Evolutionary conservation across 2,797 vertebrate species (phyloP).

Genomic region (Lophura swinhoii): DNA sequence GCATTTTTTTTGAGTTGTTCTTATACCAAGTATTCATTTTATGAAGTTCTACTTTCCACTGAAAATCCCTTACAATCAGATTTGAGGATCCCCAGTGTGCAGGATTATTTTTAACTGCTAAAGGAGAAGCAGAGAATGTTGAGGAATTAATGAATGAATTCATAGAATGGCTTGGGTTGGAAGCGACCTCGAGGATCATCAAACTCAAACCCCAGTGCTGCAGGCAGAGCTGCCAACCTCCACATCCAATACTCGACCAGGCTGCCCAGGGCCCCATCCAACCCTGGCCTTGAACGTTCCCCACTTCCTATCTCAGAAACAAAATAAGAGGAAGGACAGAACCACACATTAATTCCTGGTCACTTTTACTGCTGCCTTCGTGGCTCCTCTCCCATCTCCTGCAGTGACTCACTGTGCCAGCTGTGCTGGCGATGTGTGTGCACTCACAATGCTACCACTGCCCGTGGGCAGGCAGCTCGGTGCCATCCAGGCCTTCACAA

Average conservation of each 20-base stretch:
- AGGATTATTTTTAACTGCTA: fast-evolving
- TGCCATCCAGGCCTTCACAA: not conserved
- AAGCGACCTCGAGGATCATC: too few relatives aligned
- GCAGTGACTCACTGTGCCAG: not conserved
- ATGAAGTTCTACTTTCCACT: not conserved
- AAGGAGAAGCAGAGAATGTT: fast-evolving
- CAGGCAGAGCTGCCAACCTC: too few relatives aligned
- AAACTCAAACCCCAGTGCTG: too few relatives aligned
- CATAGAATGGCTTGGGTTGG: too few relatives aligned
- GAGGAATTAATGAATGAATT: not conserved
- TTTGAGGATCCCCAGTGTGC: not conserved
- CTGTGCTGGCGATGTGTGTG: not conserved
- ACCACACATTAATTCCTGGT: not conserved
- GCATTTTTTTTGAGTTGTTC: not conserved
- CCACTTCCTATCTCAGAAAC: not conserved
- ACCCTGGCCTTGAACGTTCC: not conserved
- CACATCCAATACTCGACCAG: too few relatives aligned
- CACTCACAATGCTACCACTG: fast-evolving
- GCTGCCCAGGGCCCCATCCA: too few relatives aligned
- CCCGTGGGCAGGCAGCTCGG: not conserved
- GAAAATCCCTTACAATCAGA: not conserved
- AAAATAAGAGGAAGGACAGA: not conserved
- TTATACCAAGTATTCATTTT: not conserved
- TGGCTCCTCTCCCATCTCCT: not conserved
- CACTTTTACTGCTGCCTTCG: not conserved